Conservation (phyloP, 1,140 invertebrate genomes). For the Drosophila kurseongensis region DNA sequence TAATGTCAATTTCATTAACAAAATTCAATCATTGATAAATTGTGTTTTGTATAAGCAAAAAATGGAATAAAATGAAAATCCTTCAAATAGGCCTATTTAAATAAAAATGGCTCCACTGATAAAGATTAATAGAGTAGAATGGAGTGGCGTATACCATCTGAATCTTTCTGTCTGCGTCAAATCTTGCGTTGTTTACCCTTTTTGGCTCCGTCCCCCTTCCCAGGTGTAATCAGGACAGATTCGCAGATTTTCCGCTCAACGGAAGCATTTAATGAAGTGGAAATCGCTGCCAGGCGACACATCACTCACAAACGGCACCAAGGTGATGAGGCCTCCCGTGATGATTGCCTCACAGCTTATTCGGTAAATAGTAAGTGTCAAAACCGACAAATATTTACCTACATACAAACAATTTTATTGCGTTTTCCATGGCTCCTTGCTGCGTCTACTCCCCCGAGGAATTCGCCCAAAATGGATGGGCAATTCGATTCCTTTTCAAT, state of each 20-base stretch:
- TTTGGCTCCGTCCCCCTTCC: slow-evolving; percentile 4
- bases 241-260: slow-evolving; percentile 68
- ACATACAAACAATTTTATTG: slow-evolving; percentile 61
- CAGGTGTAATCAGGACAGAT: slow-evolving; percentile 59
- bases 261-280: slow-evolving; percentile 79
- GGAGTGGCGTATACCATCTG: neutral
- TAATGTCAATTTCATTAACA: too few relatives aligned
- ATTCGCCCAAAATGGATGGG: slow-evolving; percentile 31
- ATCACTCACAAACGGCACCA: slow-evolving; percentile 35
- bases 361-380: slow-evolving; percentile 71
- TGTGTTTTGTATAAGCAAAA: too few relatives aligned
- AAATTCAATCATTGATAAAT: too few relatives aligned
- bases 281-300: slow-evolving; percentile 61
- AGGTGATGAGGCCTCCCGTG: slow-evolving; percentile 33
- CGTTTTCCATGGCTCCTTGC: slow-evolving; percentile 12
- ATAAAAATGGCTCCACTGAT: neutral
- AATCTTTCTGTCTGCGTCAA: neutral
- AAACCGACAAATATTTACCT: slow-evolving; percentile 75
- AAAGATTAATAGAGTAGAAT: neutral
- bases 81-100: neutral
- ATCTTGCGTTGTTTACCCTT: slow-evolving; percentile 49
- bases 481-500: slow-evolving; percentile 58
- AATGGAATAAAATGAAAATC: too few relatives aligned
- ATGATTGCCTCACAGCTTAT: slow-evolving; percentile 39
- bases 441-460: neutral